These are phyloP conservation scores for Anthophora plumipes DNA, from an alignment of 2,888 invertebrate species.

Conservation along the genomic window DNA sequence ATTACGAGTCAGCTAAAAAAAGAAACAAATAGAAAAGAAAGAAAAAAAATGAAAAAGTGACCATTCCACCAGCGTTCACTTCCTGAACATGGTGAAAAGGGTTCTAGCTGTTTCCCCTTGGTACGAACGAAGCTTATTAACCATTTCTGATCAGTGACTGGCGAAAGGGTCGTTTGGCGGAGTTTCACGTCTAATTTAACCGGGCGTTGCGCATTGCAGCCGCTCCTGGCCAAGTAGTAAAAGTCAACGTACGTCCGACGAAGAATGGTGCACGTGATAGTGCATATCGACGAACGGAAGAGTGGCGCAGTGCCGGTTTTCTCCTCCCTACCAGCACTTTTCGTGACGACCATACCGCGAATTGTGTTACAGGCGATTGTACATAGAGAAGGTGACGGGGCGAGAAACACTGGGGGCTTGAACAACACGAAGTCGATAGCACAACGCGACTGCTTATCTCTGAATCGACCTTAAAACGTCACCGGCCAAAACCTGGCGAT, in stretches of 20 bases:
- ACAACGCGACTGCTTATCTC: slow-evolving; percentile 7
- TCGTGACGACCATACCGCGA: slow-evolving; percentile 52
- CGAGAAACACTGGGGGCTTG: too few relatives aligned
- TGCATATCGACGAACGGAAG: slow-evolving; percentile 50
- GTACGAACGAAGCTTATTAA: slow-evolving; percentile 4
- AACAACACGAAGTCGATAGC: slow-evolving; percentile 27
- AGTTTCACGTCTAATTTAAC: slow-evolving; percentile 5
- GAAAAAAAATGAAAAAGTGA: too few relatives aligned
- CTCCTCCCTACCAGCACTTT: slow-evolving; percentile 56
- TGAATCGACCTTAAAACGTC: slow-evolving; percentile 47
- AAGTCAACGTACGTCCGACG: slow-evolving; percentile 67
- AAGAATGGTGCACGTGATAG: slow-evolving; percentile 56
- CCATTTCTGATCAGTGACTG: neutral
- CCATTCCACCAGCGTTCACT: neutral
- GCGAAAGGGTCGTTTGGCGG: slow-evolving; percentile 10
- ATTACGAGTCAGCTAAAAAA: neutral
- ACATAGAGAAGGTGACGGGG: slow-evolving; percentile 36
- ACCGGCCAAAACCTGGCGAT: slow-evolving; percentile 7
- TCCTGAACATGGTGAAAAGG: neutral
- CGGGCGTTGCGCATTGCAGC: slow-evolving; percentile 60
- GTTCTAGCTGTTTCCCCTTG: neutral
- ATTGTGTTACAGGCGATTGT: slow-evolving; percentile 39
- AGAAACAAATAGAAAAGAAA: too few relatives aligned
- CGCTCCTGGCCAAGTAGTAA: slow-evolving; percentile 51
- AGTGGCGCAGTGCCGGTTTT: slow-evolving; percentile 70